Evolutionary conservation across 2,113 vertebrate genomes (phyloP), one percentile per base, ranked within the genome.

Genomic region (Phaethon lepturus): DNA sequence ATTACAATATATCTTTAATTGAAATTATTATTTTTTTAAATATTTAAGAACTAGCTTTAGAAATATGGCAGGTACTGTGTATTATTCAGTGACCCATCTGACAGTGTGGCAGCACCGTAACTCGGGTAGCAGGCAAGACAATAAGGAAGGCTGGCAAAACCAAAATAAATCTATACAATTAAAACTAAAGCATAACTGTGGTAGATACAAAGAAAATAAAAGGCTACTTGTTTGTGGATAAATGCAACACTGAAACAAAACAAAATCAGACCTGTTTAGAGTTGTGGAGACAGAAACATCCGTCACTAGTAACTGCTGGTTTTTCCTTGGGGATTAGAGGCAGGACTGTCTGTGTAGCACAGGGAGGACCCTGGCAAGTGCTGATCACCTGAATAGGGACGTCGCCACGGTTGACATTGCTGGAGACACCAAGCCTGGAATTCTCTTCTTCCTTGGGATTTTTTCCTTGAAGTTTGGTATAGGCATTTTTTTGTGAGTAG

Each of bases 351-450:
- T 28, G 4, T 62, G 28, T 38, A 50, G 19, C 6, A 5, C 6
- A 8, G 28, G 16, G 22, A 74, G 17, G 29, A 81, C 40, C 20
- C 12, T 25, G 33, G 25, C 15, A 71, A 69, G 11, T 0, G 0
- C 17, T 25, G 22, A 7, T 59, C 0, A 0, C 11, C 7, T 40
- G 11, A 74, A 11, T 8, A 31, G 22, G 42, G 7, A 6, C 0
- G 0, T 42, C 3, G 1, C 3, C 25, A 11, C 35, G 55, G 18
- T 38, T 91, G 50, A 35, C 6, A 8, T 26, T 33, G 14, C 18
- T 71, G 69, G n/a, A 71, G 60, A 72, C 7, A 19, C 10, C 3
- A 15, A 44, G 7, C 12, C 10, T 55, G 25, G 15, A 74, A 45
- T 67, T 94, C 24, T 69, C 16, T 75, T 87, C 42, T 68, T 60